Evolutionary conservation across 2,797 vertebrate species (phyloP), one percentile per base, ranked within the genome.

Genomic region (Ptychobarbus kaznakovi): DNA sequence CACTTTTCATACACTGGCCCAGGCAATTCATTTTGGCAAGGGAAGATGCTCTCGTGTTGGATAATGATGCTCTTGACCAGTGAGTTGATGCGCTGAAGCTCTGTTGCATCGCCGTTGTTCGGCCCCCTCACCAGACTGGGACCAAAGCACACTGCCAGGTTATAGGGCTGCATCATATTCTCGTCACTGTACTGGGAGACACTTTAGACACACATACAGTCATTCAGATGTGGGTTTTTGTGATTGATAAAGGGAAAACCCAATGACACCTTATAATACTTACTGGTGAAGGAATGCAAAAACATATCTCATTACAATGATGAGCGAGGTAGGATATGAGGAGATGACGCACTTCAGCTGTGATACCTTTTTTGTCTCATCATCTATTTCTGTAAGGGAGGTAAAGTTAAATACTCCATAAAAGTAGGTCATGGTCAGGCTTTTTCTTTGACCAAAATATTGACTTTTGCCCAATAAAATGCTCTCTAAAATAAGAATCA

Each of bases 91-190:
- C 93, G 92, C 92, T 97, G 97, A 82, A 97, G 91, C 15, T 95
- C 93, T 80, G 97, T 95, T 0, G 93, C 93, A 42, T 97, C 95
- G 7, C 96, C 95, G 1, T 94, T 95, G 0, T 92, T 75, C 1
- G 92, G 91, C 15, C 95, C 94, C 2, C 95, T 91, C 65, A 97
- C 91, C 85, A 98, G 93, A 1, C 95, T 97, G 32, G 97, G 97
- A n/a, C 97, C 97, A 1, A 98, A 98, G 90, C 97, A 98, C 87
- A 98, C 97, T 0, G 97, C 97, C 91, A 98, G 86, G 91, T 97
- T 98, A 91, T 97, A 97, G 6, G 97, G 95, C 87, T 97, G 96
- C 97, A 98, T 98, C 97, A 98, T 97, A 94, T 98, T 98, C 93
- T 97, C 97, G 0, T 97, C 97, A 0, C 97, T 97, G 92, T 97